phyloP scores from a whole-genome alignment of 2,797 vertebrate species.

The Gallinago nigripennis region DNA sequence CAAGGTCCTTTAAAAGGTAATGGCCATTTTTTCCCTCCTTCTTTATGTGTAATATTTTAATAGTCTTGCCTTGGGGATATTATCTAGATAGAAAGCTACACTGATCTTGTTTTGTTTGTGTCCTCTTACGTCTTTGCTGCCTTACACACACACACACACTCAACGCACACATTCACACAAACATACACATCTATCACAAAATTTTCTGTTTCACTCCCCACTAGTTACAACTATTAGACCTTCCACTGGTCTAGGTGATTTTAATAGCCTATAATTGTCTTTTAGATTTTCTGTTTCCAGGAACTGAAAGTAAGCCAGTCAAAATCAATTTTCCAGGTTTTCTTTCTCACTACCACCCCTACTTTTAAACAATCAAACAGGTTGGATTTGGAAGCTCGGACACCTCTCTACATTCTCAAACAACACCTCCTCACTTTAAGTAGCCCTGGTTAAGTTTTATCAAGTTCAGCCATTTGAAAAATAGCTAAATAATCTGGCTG shows the following conservation, averaged over 20 bases:
- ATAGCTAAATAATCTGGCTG: background rate
- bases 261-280: background rate
- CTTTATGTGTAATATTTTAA: background rate
- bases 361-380: background rate
- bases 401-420: background rate
- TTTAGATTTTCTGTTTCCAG: background rate
- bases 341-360: background rate
- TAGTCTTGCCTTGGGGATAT: background rate
- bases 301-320: background rate
- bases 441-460: background rate
- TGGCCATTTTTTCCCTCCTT: background rate
- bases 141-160: too few species aligned
- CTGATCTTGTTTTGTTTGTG: background rate
- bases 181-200: background rate
- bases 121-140: background rate
- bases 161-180: background rate
- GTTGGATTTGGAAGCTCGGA: background rate
- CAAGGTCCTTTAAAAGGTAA: background rate
- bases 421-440: background rate
- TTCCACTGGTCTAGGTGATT: background rate
- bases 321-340: background rate
- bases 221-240: background rate
- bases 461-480: background rate
- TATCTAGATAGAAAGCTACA: background rate
- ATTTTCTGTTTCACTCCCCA: background rate